A percentile compares a stretch with the other conserved stretches of the same genome.
Evolutionary conservation across 1,140 invertebrate genomes (phyloP).

Genomic region (Zaprionus camerounensis): DNA sequence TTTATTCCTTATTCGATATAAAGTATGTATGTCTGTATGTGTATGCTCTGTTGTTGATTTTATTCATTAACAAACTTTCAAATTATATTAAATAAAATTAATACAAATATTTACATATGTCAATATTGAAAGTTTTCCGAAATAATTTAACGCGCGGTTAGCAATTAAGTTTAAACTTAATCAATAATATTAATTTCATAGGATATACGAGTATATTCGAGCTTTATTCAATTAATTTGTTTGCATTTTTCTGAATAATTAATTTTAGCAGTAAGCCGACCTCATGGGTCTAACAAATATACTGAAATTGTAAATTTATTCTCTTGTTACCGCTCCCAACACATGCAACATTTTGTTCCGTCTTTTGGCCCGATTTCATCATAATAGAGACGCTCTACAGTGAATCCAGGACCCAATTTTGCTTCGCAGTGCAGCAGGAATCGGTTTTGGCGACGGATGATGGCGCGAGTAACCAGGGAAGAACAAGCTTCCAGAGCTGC

Average conservation of each 20-base stretch:
- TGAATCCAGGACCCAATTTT: conserved; percentile 62
- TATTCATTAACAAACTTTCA: conserved; percentile 43
- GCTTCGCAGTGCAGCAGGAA: conserved; percentile 59
- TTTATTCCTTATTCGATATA: conserved; percentile 12
- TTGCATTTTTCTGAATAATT: conserved; percentile 59
- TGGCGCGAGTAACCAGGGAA: conserved; percentile 29
- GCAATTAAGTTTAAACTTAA: conserved; percentile 30
- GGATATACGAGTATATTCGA: conserved; percentile 32
- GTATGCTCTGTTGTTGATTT: conserved; percentile 34
- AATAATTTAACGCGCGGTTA: conserved; percentile 11
- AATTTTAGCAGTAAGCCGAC: conserved; percentile 43
- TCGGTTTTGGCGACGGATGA: conserved; percentile 49
- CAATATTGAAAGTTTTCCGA: conserved; percentile 19
- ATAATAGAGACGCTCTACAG: conserved; percentile 71
- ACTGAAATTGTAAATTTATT: conserved; percentile 74
- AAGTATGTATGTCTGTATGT: conserved; percentile 30
- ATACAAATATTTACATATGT: conserved; percentile 11
- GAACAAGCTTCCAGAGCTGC: conserved; percentile 22
- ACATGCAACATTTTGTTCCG: conserved; percentile 68
- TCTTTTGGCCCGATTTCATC: conserved; percentile 40
- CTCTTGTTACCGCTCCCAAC: conserved; percentile 66
- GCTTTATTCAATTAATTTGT: conserved; percentile 48
- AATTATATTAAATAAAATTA: conserved; percentile 30
- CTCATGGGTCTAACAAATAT: conserved; percentile 57
- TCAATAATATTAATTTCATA: conserved; percentile 25